These are phyloP conservation scores for Petrocephalus microphthalmus DNA, from an alignment of 2,113 vertebrate genomes.

Conservation along the genomic window DNA sequence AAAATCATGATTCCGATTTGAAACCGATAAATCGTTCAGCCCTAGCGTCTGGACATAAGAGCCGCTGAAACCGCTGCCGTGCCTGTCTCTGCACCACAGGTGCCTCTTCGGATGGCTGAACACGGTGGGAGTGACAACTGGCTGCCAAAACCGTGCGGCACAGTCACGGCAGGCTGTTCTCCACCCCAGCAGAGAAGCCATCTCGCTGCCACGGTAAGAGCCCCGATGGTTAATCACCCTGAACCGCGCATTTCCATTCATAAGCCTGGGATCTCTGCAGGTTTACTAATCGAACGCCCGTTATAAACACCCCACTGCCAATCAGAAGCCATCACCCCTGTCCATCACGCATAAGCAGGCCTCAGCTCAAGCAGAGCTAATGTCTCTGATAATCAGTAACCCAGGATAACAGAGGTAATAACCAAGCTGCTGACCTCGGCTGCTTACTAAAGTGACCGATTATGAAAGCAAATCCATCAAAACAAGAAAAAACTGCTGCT, in stretches of 20 bases:
- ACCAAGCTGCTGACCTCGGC: background rate
- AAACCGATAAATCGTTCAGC: too few species aligned
- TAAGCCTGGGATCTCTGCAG: background rate
- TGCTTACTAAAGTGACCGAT: background rate
- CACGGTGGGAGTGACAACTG: background rate
- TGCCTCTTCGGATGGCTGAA: background rate
- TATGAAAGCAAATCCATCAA: background rate
- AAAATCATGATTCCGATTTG: too few species aligned
- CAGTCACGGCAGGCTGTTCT: background rate
- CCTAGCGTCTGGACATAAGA: background rate
- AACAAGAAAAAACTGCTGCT: background rate
- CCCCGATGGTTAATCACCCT: conserved; percentile 44
- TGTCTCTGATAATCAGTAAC: background rate
- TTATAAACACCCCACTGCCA: conserved; percentile 20
- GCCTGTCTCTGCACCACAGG: background rate
- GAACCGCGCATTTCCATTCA: conserved; percentile 8
- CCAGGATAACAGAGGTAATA: background rate
- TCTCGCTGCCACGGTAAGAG: conserved; percentile 20
- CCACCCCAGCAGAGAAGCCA: background rate
- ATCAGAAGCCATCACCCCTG: conserved; percentile 34
- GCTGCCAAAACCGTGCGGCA: background rate
- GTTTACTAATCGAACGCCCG: conserved; percentile 30
- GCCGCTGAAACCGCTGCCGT: background rate
- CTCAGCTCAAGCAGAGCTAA: background rate
- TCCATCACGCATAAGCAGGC: background rate